Base-by-base conservation (phyloP, 2,797 vertebrate species). In the Phataginus tricuspis region DNA sequence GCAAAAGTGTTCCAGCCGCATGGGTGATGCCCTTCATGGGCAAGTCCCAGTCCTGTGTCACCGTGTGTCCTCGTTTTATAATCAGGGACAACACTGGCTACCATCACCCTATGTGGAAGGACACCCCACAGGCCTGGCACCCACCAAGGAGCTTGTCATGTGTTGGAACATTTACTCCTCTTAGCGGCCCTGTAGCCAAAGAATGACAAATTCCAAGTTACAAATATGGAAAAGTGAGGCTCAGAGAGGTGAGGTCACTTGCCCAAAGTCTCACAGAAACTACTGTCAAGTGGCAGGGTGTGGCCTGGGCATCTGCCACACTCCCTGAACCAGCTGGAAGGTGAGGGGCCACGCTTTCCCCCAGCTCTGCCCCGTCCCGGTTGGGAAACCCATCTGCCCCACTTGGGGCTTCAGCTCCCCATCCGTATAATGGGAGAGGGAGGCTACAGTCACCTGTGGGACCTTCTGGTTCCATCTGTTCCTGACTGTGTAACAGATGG, bases 381-480 rank as follows among this genome's bases (percentile, higher is more conserved):
- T 18, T 13, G 64, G 88, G 75, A 61, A 18, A 6, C 39, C 75
- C n/a, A 1, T 10, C 53, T 66, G 49, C 7, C 79, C 89, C 63
- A 14, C 4, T 1, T 0, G 0, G 57, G 87, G 86, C 86, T 78
- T 80, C 91, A 80, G 93, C 55, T 91, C 93, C 27, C 25, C 90
- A 87, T 96, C 97, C 23, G 31, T 93, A 75, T 21, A 95, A 97
- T 95, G 97, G 97, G 96, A 96, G 68, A 90, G 71, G 61, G 64
- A 72, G 75, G 61, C 57, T 57, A 25, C 34, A 16, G 51, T 5
- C 63, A n/a, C 57, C 37, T 7, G 5, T 0, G 14, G 45, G n/a
- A 64, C 68, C 86, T 51, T 89, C 79, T 77, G 95, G 92, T 84
- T 74, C 92, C 94, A 86, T 95, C 96, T 95, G 96, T 45, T 93